Conservation (phyloP, 1,140 invertebrate genomes). For the Berghia stephanieae region DNA sequence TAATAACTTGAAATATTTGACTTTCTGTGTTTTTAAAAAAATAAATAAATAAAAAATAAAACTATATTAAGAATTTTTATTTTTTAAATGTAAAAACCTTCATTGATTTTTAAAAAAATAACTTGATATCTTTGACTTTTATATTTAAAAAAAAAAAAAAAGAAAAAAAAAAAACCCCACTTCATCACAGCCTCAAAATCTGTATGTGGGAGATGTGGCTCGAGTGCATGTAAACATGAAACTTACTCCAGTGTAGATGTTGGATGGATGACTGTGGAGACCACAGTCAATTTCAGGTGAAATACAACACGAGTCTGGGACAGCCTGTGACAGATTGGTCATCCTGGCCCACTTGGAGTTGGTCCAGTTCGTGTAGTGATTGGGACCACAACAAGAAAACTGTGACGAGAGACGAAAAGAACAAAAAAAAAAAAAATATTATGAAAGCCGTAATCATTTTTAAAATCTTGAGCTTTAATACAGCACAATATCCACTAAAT, state of each 20-base stretch:
- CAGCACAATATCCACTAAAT: background rate
- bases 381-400: constrained; percentile 82
- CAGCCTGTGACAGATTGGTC: constrained; percentile 57
- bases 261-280: constrained; percentile 76
- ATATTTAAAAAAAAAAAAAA: background rate
- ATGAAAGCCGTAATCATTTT: background rate
- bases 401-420: constrained; percentile 53
- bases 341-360: constrained; percentile 73
- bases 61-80: too few relatives aligned
- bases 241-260: constrained; percentile 82
- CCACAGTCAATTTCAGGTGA: constrained; percentile 76
- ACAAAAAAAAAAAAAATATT: background rate
- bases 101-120: too few relatives aligned
- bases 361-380: constrained; percentile 79
- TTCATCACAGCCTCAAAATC: too few relatives aligned
- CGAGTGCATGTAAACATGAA: background rate
- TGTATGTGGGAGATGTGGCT: too few relatives aligned
- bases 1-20: too few relatives aligned
- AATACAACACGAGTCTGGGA: constrained; percentile 88
- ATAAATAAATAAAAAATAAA: too few relatives aligned
- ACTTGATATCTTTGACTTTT: background rate
- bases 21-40: too few relatives aligned
- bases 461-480: background rate
- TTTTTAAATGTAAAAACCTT: too few relatives aligned
- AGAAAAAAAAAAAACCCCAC: background rate